Evolutionary conservation across 2,113 vertebrate genomes (phyloP), one percentile per base, ranked within the genome.

Genomic region (Corythoichthys intestinalis): DNA sequence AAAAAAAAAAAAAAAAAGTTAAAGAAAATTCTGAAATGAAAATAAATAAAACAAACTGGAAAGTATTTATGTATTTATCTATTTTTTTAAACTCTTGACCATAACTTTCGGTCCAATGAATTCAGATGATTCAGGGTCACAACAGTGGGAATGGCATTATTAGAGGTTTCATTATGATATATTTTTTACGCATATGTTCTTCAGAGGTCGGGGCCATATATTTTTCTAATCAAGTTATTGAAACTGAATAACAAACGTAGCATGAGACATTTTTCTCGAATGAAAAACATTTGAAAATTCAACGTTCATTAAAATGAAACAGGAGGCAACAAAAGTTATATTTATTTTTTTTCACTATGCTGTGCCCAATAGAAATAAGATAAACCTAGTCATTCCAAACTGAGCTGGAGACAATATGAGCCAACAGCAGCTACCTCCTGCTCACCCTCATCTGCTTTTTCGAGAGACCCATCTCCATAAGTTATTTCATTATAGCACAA

Each of bases 401-500:
- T 78, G 70, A 81, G 76, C 73, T 83, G 46, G 70, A 74, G 65
- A 58, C 67, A 82, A 79, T 73, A 48, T 62, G 61, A 76, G 79
- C 85, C 74, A 78, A 75, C 72, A 77, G 72, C 81, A 86, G 87
- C 88, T 88, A 88, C 83, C 74, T 67, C 72, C 56, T 76, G 81
- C 70, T 77, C 83, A 78, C 60, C 48, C 76, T 69, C 68, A 50
- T 68, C 63, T 61, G 74, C 75, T 72, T 54, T 76, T 69, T 65
- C 74, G 74, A 76, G 70, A 65, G 58, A 70, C 57, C 66, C 73
- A 83, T 84, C 81, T 90, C 86, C 85, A 87, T 89, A 89, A 90
- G 88, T 90, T 89, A 91, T 91, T 91, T 89, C 83, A 90, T 91
- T 90, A 91, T 91, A 87, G 81, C 85, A 63, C 77, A 10, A 58